phyloP scores from a whole-genome alignment of 2,113 vertebrate species.

The Okapia johnstoni region DNA sequence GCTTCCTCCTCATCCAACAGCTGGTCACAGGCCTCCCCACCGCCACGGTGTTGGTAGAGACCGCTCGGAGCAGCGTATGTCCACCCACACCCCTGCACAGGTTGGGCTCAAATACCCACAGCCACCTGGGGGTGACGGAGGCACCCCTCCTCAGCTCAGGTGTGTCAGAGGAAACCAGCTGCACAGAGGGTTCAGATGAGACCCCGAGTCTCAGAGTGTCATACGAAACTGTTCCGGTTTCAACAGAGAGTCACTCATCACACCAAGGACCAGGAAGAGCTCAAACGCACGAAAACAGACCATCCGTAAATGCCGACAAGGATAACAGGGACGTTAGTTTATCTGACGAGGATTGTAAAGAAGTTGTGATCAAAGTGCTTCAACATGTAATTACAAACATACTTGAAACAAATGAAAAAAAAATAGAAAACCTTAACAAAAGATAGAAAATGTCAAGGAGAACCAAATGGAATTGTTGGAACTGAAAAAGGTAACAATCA shows the following conservation, averaged over 20 bases:
- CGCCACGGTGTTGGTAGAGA: not conserved
- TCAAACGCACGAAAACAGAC: not conserved
- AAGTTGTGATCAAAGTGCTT: not conserved
- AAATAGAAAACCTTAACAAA: not conserved
- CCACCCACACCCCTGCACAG: not conserved
- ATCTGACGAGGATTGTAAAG: not conserved
- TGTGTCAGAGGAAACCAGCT: not conserved
- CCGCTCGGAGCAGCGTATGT: not conserved
- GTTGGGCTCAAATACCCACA: not conserved
- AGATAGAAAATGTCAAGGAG: not conserved
- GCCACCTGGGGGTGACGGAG: not conserved
- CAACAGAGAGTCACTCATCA: not conserved
- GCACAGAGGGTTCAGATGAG: not conserved
- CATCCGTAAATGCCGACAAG: not conserved
- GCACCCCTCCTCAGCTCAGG: not conserved
- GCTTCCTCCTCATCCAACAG: not conserved
- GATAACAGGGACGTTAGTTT: not conserved
- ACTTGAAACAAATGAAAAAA: not conserved
- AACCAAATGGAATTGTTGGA: not conserved
- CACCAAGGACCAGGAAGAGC: not conserved
- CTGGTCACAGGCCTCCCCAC: not conserved
- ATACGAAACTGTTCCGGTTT: not conserved
- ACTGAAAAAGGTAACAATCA: not conserved
- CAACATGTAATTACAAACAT: not conserved
- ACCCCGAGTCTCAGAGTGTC: not conserved